Evolutionary conservation across 2,888 invertebrate species (phyloP).

Genomic region (Eumacrocentrus americanus): DNA sequence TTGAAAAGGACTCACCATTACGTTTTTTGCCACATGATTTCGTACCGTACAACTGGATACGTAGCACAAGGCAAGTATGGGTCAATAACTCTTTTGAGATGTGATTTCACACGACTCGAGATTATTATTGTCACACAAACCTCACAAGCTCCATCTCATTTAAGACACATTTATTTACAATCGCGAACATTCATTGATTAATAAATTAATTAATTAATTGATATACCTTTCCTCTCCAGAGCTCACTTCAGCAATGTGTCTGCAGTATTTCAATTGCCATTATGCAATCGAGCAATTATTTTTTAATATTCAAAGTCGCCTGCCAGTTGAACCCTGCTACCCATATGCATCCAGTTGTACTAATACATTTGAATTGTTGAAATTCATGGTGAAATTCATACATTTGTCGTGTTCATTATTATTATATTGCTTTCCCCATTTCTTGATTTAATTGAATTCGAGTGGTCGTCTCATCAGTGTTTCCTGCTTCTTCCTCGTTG

Average conservation of each 20-base stretch:
- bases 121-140: conserved; percentile 28
- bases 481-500: conserved; percentile 40
- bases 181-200: too few relatives aligned
- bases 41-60: conserved; percentile 59
- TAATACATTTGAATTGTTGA: conserved; percentile 36
- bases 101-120: conserved; percentile 6
- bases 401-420: conserved; percentile 20
- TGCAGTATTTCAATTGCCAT: neutral
- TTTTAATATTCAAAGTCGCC: conserved; percentile 16
- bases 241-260: conserved; percentile 8
- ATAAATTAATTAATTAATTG: conserved; percentile 8
- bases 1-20: conserved; percentile 39
- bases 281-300: neutral
- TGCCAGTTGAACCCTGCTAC: conserved; percentile 44
- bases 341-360: conserved; percentile 58
- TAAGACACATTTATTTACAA: conserved; percentile 26
- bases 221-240: conserved; percentile 40
- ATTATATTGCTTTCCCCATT: conserved; percentile 31
- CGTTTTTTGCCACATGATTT: conserved; percentile 57
- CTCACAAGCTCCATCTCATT: conserved; percentile 41
- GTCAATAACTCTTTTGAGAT: conserved; percentile 14
- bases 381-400: conserved; percentile 15
- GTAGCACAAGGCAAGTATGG: conserved; percentile 61
- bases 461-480: too few relatives aligned
- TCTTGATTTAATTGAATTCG: neutral